Evolutionary conservation across 2,797 vertebrate genomes (phyloP), one percentile per base, ranked within the genome.

Genomic region (Dendrocincla fuliginosa): DNA sequence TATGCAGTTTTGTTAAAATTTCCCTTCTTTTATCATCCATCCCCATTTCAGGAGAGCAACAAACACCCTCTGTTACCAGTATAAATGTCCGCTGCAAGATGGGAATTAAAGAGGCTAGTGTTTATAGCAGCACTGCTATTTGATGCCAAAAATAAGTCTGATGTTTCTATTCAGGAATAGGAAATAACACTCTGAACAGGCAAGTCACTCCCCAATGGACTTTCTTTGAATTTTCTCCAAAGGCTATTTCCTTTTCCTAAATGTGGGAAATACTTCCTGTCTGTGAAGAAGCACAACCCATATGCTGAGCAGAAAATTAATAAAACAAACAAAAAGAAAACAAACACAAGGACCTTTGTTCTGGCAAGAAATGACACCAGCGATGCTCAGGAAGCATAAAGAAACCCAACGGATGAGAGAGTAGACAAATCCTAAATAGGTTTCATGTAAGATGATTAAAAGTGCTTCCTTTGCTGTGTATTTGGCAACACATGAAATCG

Each of bases 171-270:
- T 69, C 61, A 90, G 84, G 78, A 91, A 87, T 55, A 93, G 90
- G 76, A 94, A 97, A 95, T 83, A 89, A 75, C 61, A 74, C 70
- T 86, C 84, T 67, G 85, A 83, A 39, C 69, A 92, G 64, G 74
- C 89, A 89, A 75, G 44, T 81, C 84, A 61, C 76, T 96, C 87
- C 81, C 80, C 76, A 60, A 9, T 25, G 42, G 73, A 94, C 81
- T 77, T 57, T 69, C 92, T 94, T 89, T 96, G 95, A 95, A 95
- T 96, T 95, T 90, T 95, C 80, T 97, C 90, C 94, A 95, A 87
- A 88, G 79, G 39, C 70, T 79, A 77, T 92, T 93, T 97, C 92
- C 94, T 97, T 96, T 98, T 97, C 95, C 90, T 95, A 94, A 97
- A 95, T n/a, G 89, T 82, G 94, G 94, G 96, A 88, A 96, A 87